These are phyloP conservation scores for Odocoileus hemionus DNA, from an alignment of 2,113 vertebrate species.

Conservation along the genomic window DNA sequence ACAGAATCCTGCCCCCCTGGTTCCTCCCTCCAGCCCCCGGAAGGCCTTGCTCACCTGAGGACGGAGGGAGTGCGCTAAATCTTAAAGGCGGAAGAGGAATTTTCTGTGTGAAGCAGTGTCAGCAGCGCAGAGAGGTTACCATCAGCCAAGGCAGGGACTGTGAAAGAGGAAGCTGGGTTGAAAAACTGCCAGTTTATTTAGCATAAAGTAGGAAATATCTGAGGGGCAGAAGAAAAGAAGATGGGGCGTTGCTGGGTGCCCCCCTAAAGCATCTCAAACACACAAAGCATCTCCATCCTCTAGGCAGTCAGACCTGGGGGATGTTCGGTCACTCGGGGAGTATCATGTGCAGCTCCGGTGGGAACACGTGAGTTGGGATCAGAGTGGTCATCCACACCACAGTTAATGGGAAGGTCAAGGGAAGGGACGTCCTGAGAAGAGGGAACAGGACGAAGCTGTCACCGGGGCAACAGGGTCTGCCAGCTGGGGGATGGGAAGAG, in stretches of 20 bases:
- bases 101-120: neutral
- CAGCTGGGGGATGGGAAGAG: no score
- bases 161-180: neutral
- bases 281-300: neutral
- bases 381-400: no score
- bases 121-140: neutral
- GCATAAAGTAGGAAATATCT: no score
- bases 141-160: neutral
- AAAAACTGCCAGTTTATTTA: neutral
- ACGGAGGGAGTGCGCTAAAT: neutral
- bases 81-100: neutral
- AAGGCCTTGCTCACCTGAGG: neutral
- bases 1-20: neutral
- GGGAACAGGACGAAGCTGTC: no score
- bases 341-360: rapidly evolving
- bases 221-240: neutral
- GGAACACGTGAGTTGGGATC: neutral
- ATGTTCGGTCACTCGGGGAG: rapidly evolving
- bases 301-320: neutral
- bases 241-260: neutral
- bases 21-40: rapidly evolving
- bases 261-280: neutral
- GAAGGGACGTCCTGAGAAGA: neutral
- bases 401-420: neutral
- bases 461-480: no score